phyloP scores from a whole-genome alignment of 2,797 vertebrate species.

The Darevskia nairensis region DNA sequence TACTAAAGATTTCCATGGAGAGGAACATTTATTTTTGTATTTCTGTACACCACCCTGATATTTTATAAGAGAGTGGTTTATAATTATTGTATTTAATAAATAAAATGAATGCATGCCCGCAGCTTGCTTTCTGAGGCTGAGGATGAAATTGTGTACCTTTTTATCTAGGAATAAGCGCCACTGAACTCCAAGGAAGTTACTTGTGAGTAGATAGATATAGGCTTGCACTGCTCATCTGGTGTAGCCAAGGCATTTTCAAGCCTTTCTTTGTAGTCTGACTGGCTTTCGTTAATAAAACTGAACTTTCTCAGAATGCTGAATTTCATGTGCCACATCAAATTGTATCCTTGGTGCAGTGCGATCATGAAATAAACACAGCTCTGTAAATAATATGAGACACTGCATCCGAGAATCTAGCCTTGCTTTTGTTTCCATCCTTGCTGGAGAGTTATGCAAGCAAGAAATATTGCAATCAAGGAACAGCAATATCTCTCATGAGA shows the following conservation, averaged over 20 bases:
- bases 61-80: no score
- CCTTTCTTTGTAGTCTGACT: neutral
- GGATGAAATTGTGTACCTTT: no score
- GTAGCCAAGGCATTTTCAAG: neutral
- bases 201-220: no score
- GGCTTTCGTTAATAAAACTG: neutral
- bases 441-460: constrained; percentile 31
- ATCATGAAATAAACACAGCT: neutral
- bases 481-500: constrained; percentile 31
- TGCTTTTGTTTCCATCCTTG: constrained; percentile 35
- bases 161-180: no score
- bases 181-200: no score
- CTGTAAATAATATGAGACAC: neutral
- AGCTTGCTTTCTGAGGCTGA: neutral
- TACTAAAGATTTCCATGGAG: no score
- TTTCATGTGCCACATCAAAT: neutral
- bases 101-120: no score
- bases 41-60: no score
- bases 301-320: neutral
- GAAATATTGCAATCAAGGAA: constrained; percentile 13
- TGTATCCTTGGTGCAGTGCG: no score
- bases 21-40: no score
- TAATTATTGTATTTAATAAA: no score
- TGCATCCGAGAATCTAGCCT: constrained; percentile 5
- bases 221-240: neutral